Conservation (phyloP, 37 sponge, comb jelly and placozoan species). For the Agelas oroides region DNA sequence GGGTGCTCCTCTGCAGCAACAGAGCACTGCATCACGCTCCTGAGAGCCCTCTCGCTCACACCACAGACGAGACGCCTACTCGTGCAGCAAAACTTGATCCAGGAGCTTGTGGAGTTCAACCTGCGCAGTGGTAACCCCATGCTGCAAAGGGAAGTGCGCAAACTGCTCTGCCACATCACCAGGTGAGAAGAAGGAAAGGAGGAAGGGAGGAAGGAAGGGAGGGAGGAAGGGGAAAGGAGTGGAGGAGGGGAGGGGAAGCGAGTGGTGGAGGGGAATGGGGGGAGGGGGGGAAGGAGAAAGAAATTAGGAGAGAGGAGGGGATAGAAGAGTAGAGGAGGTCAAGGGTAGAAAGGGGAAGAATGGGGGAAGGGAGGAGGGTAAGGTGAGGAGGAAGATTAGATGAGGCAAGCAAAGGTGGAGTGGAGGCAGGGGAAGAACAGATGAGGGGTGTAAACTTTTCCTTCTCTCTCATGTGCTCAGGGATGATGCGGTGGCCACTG, state of each 20-base stretch:
- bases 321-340: background rate
- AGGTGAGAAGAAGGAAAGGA: constrained; percentile 28
- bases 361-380: background rate
- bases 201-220: background rate
- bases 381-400: background rate
- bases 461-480: constrained; percentile 4
- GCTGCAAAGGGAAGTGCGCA: constrained; percentile 60
- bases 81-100: constrained; percentile 68
- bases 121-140: constrained; percentile 50
- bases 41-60: constrained; percentile 76
- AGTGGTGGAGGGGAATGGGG: background rate
- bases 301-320: background rate
- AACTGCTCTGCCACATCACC: constrained; percentile 83
- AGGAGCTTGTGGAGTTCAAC: constrained; percentile 82
- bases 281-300: background rate
- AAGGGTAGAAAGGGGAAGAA: too few relatives aligned
- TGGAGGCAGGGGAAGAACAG: too few relatives aligned
- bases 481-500: constrained; percentile 70
- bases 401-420: background rate
- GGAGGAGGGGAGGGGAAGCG: background rate
- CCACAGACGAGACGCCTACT: constrained; percentile 54
- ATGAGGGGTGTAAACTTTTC: too few relatives aligned
- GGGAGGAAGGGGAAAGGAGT: too few relatives aligned
- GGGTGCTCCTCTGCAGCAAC: constrained; percentile 84
- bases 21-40: constrained; percentile 86